Percentiles rank a stretch among this genome's conserved stretches.
These are phyloP conservation scores for Proteles cristata DNA, from an alignment of 2,113 vertebrate species.

Conservation along the genomic window DNA sequence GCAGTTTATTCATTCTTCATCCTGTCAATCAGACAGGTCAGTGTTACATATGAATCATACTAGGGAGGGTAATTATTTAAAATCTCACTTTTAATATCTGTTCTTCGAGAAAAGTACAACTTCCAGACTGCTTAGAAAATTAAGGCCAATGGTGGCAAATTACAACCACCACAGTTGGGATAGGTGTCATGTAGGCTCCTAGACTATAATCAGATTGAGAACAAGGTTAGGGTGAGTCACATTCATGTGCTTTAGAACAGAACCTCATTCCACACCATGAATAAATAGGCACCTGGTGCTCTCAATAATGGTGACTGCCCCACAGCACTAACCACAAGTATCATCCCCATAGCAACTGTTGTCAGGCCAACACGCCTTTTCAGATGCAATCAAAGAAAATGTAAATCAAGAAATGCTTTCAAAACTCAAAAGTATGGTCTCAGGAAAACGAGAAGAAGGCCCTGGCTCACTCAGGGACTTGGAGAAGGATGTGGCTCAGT, in stretches of 20 bases:
- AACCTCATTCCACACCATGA: background rate
- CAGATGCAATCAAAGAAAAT: constrained; percentile 19
- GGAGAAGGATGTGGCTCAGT: background rate
- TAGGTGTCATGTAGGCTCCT: background rate
- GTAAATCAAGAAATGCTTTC: constrained; percentile 41
- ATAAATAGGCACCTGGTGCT: constrained; percentile 42
- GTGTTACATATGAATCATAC: background rate
- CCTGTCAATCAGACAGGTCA: background rate
- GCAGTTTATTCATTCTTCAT: background rate
- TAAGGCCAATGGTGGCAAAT: background rate
- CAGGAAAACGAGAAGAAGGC: constrained; percentile 35
- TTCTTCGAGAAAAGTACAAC: constrained; percentile 22
- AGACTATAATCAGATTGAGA: background rate
- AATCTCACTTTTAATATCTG: constrained; percentile 47
- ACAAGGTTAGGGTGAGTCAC: background rate
- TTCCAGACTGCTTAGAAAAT: constrained; percentile 38
- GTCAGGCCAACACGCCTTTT: constrained; percentile 2
- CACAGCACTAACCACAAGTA: constrained; percentile 1
- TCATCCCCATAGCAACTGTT: constrained; percentile 54
- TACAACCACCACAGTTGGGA: background rate
- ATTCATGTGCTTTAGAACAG: background rate
- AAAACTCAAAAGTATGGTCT: constrained; percentile 38
- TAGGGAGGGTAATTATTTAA: background rate
- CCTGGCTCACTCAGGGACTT: background rate
- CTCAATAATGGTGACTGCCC: background rate